These are phyloP conservation scores for Pelecanus crispus DNA, from an alignment of 2,113 vertebrate species.

Conservation along the genomic window DNA sequence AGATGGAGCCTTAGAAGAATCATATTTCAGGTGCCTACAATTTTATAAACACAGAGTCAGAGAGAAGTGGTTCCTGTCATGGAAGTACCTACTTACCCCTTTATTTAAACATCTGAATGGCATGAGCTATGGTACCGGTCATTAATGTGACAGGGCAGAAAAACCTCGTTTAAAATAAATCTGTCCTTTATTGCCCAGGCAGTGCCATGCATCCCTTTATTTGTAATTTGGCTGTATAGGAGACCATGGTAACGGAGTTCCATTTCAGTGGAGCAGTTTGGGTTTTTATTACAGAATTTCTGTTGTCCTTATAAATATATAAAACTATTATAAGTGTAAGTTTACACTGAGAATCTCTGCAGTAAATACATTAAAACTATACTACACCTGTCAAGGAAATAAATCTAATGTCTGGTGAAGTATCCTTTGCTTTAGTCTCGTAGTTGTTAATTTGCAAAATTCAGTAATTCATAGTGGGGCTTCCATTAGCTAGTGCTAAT, in stretches of 20 bases:
- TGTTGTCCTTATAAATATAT: neutral
- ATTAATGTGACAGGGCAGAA: neutral
- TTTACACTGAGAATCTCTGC: neutral
- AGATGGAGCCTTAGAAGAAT: slow-evolving; percentile 5
- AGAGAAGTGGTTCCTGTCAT: neutral
- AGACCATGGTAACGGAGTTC: fast-evolving
- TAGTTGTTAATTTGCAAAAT: neutral
- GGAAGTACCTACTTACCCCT: neutral
- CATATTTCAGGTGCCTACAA: neutral
- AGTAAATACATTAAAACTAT: neutral
- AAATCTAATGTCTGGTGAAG: neutral
- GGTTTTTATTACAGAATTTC: neutral
- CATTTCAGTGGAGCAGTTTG: neutral
- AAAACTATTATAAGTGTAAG: neutral
- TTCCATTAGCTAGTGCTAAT: neutral
- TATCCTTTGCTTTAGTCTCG: neutral
- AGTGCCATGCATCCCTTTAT: neutral
- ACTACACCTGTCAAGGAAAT: neutral
- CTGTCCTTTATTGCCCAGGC: neutral
- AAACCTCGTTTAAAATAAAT: neutral
- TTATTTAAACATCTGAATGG: neutral
- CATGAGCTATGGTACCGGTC: neutral
- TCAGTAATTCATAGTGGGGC: neutral
- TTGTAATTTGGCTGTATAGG: neutral
- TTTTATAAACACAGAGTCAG: neutral